A percentile compares a stretch with the other conserved stretches of the same genome.
Conservation (phyloP, 2,888 invertebrate species). For the Troides oblongomaculatus region DNA sequence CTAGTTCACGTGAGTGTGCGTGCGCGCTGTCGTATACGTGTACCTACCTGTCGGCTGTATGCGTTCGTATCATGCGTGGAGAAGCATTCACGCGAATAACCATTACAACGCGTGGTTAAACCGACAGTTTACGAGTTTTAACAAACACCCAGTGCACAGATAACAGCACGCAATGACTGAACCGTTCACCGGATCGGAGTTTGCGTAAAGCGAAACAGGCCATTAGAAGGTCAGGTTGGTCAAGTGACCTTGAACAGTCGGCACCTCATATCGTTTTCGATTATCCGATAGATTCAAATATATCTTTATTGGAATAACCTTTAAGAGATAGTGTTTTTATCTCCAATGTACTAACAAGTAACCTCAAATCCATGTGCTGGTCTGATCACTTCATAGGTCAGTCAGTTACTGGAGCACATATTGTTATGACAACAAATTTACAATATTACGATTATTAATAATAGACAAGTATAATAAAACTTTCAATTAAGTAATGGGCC, state of each 20-base stretch:
- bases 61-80: background rate
- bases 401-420: too few relatives aligned
- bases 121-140: conserved; percentile 20
- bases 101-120: conserved; percentile 9
- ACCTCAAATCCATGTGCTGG: too few relatives aligned
- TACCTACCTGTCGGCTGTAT: background rate
- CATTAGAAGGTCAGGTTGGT: conserved; percentile 12
- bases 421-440: too few relatives aligned
- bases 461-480: too few relatives aligned
- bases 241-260: conserved; percentile 5
- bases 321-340: too few relatives aligned
- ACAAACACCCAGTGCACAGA: conserved; percentile 10
- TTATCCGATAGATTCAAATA: too few relatives aligned
- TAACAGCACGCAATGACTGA: background rate
- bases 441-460: too few relatives aligned
- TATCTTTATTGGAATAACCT: too few relatives aligned
- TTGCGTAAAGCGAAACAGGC: conserved; percentile 20
- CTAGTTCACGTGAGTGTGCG: background rate
- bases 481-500: too few relatives aligned
- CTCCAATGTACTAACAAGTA: too few relatives aligned
- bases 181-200: conserved; percentile 6
- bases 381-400: too few relatives aligned
- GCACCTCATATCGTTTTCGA: too few relatives aligned
- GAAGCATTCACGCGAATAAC: conserved; percentile 1
- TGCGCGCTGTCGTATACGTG: background rate